A percentile compares a stretch with the other conserved stretches of the same genome.
phyloP scores from a whole-genome alignment of 2,113 vertebrate genomes.

The Tympanuchus pallidicinctus region DNA sequence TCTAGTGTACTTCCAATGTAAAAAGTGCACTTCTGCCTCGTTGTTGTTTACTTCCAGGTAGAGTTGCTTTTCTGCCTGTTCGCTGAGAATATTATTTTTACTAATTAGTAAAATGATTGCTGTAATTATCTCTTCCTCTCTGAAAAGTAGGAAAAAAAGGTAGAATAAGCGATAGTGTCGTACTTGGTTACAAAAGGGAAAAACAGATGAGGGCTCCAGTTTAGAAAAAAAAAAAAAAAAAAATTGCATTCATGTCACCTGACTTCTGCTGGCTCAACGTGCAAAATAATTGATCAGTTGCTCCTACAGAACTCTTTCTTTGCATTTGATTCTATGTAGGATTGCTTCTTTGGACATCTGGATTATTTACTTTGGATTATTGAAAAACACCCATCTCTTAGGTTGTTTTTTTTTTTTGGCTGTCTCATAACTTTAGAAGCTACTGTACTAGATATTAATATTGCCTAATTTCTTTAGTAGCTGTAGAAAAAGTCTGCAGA shows the following conservation, averaged over 20 bases:
- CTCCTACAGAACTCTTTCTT: not conserved
- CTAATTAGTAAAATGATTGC: rapidly evolving
- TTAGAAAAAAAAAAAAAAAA: not conserved
- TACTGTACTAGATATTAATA: not conserved
- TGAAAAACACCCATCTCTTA: not conserved
- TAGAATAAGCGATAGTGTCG: not conserved
- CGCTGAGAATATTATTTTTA: not conserved
- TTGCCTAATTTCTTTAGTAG: not conserved
- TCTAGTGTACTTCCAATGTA: not conserved
- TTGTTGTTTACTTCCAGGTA: not conserved
- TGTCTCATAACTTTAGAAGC: not conserved
- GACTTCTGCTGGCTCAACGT: not conserved
- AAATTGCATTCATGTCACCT: not conserved
- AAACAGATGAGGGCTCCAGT: not conserved
- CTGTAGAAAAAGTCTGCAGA: not conserved
- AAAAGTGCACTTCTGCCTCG: not conserved
- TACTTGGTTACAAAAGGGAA: not conserved
- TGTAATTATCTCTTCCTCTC: not conserved
- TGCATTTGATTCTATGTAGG: not conserved
- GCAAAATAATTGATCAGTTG: not conserved
- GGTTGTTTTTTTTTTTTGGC: not conserved
- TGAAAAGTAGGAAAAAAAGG: not conserved
- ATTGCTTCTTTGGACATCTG: not conserved
- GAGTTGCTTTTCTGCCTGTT: not conserved
- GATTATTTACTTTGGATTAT: rapidly evolving